Conservation (phyloP, 2,888 invertebrate genomes). For the Lucinisca nassula region DNA sequence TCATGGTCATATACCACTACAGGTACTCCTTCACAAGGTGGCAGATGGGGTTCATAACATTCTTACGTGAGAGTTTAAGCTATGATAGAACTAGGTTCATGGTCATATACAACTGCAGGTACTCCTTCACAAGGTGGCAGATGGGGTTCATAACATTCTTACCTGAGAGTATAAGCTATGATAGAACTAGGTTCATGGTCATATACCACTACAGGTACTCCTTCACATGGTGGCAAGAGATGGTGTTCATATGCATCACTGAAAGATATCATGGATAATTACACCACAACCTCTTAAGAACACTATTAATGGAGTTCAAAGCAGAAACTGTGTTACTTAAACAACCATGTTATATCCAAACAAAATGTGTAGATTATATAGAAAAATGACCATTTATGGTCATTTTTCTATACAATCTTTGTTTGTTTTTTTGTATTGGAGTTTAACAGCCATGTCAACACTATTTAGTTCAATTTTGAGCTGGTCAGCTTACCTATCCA, state of each 20-base stretch:
- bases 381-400: too few species aligned
- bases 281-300: too few species aligned
- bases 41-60: neutral
- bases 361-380: too few species aligned
- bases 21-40: conserved; percentile 75
- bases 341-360: too few species aligned
- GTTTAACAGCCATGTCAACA: too few species aligned
- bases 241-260: conserved; percentile 91
- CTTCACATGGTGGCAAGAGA: conserved; percentile 89
- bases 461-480: too few species aligned
- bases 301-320: too few species aligned
- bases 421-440: too few species aligned
- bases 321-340: too few species aligned
- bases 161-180: conserved; percentile 93
- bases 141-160: conserved; percentile 91
- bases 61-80: neutral
- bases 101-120: conserved; percentile 92
- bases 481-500: too few species aligned
- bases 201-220: conserved; percentile 90
- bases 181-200: conserved; percentile 95
- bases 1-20: conserved; percentile 90
- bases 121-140: conserved; percentile 88
- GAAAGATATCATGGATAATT: conserved; percentile 42
- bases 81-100: conserved; percentile 93
- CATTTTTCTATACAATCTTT: too few species aligned